Evolutionary conservation across 2,113 vertebrate genomes (phyloP), one percentile per base, ranked within the genome.

Genomic region (Poicephalus gulielmi): DNA sequence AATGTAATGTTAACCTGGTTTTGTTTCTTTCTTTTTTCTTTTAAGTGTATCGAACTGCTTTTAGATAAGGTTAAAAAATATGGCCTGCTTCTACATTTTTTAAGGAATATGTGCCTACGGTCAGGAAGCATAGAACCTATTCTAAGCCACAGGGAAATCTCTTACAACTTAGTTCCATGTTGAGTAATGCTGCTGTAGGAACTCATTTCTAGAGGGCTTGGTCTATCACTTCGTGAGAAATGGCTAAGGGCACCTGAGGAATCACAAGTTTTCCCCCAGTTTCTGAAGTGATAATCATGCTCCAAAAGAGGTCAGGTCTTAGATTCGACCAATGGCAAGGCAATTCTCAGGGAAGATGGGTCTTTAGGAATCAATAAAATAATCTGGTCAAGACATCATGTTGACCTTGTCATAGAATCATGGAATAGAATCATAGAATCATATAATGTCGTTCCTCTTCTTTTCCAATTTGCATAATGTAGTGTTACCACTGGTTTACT

Each of bases 51-150:
- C 28, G 62, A n/a, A 66, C 8, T 0, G 0, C 17, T 83, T 67
- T 68, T 49, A 85, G 53, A 83, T 59, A 91, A 91, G 37, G 49
- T 63, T 84, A 76, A 80, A 88, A 80, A 23, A 53, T 52, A 69
- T 25, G 44, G 7, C 19, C 37, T 80, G 53, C 10, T 28, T 85
- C 13, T 80, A 2, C 5, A 1, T 63, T 93, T 88, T 85, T 43
- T 73, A 77, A 83, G 43, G 4, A 66, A 69, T 69, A 27, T 8
- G 24, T 46, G 23, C 6, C 53, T 69, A 74, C 1, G 6, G 13
- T 69, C 35, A 4, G 7, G 37, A 46, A 6, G 3, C 3, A 8
- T 50, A 86, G 78, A 52, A 18, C 11, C 37, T 41, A 12, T 28
- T 13, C 49, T 16, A 39, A 83, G 25, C 75, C 33, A 67, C 63